Evolutionary conservation across 2,797 vertebrate genomes (phyloP).

Genomic region (Botia almorhae): DNA sequence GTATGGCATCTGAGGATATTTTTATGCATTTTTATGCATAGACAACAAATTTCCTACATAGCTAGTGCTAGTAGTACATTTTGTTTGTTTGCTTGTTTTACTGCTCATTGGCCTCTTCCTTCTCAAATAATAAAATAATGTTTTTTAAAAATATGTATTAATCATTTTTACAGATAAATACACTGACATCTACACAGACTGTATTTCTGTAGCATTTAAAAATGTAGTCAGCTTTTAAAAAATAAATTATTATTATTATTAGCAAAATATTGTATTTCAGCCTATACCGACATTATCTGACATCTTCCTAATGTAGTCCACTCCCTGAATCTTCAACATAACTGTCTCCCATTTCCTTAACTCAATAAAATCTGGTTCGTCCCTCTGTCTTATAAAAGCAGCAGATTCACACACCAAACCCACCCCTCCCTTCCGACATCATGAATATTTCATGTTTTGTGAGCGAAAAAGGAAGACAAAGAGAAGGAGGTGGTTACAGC

Average conservation of each 20-base stretch:
- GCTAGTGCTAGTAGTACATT: too few relatives aligned
- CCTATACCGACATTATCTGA: background rate
- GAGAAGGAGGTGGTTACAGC: slow-evolving; percentile 23
- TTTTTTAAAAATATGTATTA: too few relatives aligned
- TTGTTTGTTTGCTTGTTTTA: too few relatives aligned
- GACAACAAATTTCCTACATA: too few relatives aligned
- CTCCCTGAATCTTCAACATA: background rate
- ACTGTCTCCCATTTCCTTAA: background rate
- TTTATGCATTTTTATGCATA: too few relatives aligned
- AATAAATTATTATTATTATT: too few relatives aligned
- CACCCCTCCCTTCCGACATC: slow-evolving; percentile 21
- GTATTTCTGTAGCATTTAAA: too few relatives aligned
- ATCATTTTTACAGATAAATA: background rate
- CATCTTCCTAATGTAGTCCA: background rate
- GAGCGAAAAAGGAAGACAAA: slow-evolving; percentile 23
- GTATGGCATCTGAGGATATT: background rate
- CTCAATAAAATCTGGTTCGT: background rate
- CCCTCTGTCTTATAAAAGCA: slow-evolving; percentile 8
- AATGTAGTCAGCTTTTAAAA: background rate
- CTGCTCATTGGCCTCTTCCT: too few relatives aligned
- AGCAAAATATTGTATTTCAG: background rate
- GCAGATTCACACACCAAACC: slow-evolving; percentile 34
- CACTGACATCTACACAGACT: too few relatives aligned
- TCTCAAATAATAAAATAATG: too few relatives aligned
- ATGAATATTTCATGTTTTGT: slow-evolving; percentile 56